phyloP scores from a whole-genome alignment of 23 tunicate genomes.

The Aplidium turbinatum region DNA sequence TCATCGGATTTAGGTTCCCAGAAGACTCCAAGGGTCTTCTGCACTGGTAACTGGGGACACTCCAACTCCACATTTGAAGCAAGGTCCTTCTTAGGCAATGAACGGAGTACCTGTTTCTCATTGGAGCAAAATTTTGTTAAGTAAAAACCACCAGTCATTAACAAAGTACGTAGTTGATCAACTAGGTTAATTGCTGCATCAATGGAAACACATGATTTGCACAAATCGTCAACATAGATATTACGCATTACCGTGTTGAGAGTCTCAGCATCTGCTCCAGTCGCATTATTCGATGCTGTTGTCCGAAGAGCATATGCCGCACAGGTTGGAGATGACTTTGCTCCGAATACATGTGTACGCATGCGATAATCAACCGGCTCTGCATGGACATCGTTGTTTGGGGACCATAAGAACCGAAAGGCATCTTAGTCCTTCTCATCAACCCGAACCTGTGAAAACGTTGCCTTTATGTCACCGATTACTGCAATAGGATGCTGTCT shows the following conservation, averaged over 20 bases:
- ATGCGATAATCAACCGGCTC: constrained; percentile 2
- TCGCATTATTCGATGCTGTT: not conserved
- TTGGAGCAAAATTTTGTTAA: constrained; percentile 6
- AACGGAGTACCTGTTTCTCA: not conserved
- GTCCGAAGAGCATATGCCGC: constrained; percentile 1
- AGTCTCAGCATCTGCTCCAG: not conserved
- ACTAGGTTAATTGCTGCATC: not conserved
- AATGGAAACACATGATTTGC: not conserved
- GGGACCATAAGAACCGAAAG: constrained; percentile 6
- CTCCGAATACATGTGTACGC: constrained; percentile 10
- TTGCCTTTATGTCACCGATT: constrained; percentile 1
- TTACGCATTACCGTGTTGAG: not conserved
- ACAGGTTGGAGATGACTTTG: constrained; percentile 3
- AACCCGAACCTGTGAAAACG: constrained; percentile 8
- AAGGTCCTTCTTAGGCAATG: not conserved
- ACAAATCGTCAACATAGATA: constrained; percentile 11
- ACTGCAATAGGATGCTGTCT: not conserved
- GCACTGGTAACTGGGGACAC: not conserved
- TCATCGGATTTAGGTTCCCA: constrained; percentile 3
- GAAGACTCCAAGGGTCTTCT: not conserved
- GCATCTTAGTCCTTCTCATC: not conserved
- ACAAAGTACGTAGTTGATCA: not conserved
- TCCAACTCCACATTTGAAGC: not conserved
- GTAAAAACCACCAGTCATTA: not conserved
- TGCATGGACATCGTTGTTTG: not conserved